A percentile compares a stretch with the other conserved stretches of the same genome.
phyloP scores from a whole-genome alignment of 2,797 vertebrate genomes.

The Clarias laeviceps region DNA sequence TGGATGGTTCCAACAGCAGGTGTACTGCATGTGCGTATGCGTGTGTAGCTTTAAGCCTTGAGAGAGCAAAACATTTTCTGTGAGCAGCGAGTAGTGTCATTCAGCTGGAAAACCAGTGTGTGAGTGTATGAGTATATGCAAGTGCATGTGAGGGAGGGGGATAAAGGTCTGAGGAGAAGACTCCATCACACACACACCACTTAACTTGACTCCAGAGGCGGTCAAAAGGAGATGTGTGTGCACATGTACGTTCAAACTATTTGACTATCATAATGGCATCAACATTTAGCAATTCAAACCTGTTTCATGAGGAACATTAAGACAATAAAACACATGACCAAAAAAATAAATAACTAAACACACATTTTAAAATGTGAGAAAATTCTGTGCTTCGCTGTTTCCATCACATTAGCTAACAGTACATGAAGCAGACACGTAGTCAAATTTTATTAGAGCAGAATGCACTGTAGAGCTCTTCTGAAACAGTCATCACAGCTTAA shows the following conservation, averaged over 20 bases:
- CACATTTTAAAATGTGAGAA: background rate
- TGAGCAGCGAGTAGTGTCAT: slow-evolving; percentile 23
- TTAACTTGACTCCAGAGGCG: slow-evolving; percentile 77
- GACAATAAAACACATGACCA: background rate
- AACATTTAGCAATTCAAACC: background rate
- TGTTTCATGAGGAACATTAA: background rate
- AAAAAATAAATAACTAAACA: background rate
- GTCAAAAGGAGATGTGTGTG: slow-evolving; percentile 55
- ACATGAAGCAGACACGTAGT: slow-evolving; percentile 45
- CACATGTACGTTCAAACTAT: background rate
- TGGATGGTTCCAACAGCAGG: slow-evolving; percentile 1
- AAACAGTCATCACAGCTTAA: background rate
- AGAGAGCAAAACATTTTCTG: slow-evolving; percentile 13
- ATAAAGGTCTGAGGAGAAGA: background rate
- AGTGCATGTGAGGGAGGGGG: slow-evolving; percentile 10
- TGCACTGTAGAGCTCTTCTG: background rate
- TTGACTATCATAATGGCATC: background rate
- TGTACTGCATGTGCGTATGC: background rate
- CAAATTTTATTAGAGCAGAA: slow-evolving; percentile 55
- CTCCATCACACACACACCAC: slow-evolving; percentile 19
- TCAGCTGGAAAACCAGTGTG: slow-evolving; percentile 24
- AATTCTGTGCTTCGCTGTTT: background rate
- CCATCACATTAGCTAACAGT: slow-evolving; percentile 48
- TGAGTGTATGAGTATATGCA: slow-evolving; percentile 6
- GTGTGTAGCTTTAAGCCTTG: background rate